These are phyloP conservation scores for Caerostris darwini DNA, from an alignment of 1,140 invertebrate genomes.

Conservation along the genomic window DNA sequence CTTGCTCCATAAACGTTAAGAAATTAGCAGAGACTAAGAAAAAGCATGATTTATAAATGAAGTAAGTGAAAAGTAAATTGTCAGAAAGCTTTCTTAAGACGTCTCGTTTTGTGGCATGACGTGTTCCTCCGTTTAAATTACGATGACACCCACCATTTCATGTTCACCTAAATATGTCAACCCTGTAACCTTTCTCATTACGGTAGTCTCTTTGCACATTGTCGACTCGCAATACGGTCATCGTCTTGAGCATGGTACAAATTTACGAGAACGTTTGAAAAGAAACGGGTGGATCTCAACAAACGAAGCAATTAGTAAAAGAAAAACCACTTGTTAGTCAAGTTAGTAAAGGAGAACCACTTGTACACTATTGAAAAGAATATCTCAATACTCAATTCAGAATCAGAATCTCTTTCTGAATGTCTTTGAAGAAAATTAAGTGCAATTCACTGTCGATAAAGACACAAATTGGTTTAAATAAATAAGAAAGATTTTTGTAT, in stretches of 20 bases:
- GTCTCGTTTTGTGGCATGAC: neutral
- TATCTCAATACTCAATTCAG: too few species aligned
- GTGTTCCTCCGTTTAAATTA: neutral
- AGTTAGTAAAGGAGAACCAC: neutral
- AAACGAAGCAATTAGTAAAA: slow-evolving; percentile 17
- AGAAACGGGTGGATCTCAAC: neutral
- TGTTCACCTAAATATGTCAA: slow-evolving; percentile 28
- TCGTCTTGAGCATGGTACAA: neutral
- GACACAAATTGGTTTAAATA: too few species aligned
- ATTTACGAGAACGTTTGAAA: neutral
- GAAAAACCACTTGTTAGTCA: too few species aligned
- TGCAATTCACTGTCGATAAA: too few species aligned
- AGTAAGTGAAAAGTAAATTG: neutral
- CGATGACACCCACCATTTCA: slow-evolving; percentile 24
- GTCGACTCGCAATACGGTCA: neutral
- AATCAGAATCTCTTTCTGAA: too few species aligned
- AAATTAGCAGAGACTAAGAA: neutral
- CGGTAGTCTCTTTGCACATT: slow-evolving; percentile 10
- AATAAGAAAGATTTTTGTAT: too few species aligned
- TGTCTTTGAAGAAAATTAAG: too few species aligned
- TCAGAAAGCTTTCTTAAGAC: neutral
- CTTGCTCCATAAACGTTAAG: neutral
- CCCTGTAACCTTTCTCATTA: slow-evolving; percentile 28
- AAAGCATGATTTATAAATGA: neutral
- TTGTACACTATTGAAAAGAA: too few species aligned